Evolutionary conservation across 1,140 invertebrate species (phyloP), one percentile per base, ranked within the genome.

Genomic region (Aphelenchoides avenae): DNA sequence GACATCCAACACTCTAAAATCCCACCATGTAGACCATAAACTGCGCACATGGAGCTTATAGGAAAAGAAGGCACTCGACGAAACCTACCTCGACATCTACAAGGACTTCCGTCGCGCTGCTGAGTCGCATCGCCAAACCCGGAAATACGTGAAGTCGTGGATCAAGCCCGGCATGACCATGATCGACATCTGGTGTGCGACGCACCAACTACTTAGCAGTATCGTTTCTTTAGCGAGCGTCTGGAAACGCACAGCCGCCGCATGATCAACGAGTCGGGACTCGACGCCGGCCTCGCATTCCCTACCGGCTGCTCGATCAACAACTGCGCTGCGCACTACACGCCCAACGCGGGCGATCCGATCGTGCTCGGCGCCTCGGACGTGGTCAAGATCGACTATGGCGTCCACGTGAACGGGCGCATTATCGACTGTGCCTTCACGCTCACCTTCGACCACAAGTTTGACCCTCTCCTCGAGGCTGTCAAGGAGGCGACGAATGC

Each of bases 381-480:
- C 81, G 93, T 99, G 2, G 93, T 92, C 51, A 99, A 99, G 81
- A 73, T 73, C 36, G 95, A 99, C 80, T 99, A 98, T 82, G 95
- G 95, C 49, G 95, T 92, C 29, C 95, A 99, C 78, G 91, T 99
- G 41, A 97, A 98, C 80, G 94, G 86, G 5, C 84, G 91, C 40
- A 96, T 99, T 52, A 96, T 99, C 59, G 94, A 99, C 79, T 98
- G 94, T 82, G 95, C 95, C 18, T 98, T 96, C 79, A 99, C 95
- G 4, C 77, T 96, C 54, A 85, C 91, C 22, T 99, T 97, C 76
- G 93, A 99, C 82, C 86, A 88, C 4, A 94, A 92, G 72, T 99
- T 94, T 79, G 92, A 99, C 77, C 88, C 87, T 58, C 78, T 99
- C 20, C 83, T 97, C 55, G 87, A 96, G 77, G 94, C 93, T 36